Evolutionary conservation across 2,888 invertebrate genomes (phyloP).

Genomic region (Drosophila nigritarsus): DNA sequence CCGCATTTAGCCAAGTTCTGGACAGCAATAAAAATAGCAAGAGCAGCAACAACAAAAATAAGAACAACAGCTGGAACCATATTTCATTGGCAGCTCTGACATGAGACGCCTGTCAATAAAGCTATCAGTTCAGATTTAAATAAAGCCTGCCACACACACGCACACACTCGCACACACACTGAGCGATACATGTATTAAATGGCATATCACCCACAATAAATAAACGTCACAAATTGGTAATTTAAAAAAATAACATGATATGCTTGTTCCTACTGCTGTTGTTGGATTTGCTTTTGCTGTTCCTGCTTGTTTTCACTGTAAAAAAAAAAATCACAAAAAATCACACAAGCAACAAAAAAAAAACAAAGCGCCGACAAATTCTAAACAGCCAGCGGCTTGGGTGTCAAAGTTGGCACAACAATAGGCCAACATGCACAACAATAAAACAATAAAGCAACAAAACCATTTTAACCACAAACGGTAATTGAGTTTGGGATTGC

Average conservation of each 20-base stretch:
- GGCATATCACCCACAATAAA: constrained; percentile 63
- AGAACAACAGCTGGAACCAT: constrained; percentile 43
- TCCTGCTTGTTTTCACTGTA: constrained; percentile 34
- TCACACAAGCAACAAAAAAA: background rate
- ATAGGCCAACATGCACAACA: constrained; percentile 28
- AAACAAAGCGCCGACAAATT: constrained; percentile 39
- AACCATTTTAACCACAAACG: constrained; percentile 44
- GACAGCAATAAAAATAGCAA: constrained; percentile 7
- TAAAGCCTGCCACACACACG: constrained; percentile 31
- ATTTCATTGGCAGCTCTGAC: constrained; percentile 72
- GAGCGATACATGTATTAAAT: constrained; percentile 21
- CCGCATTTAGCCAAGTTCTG: constrained; percentile 50
- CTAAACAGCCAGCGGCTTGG: constrained; percentile 56
- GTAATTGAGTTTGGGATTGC: constrained; percentile 42
- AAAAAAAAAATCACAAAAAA: constrained; percentile 5
- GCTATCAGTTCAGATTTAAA: constrained; percentile 60
- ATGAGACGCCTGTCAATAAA: constrained; percentile 74
- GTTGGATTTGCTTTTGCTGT: constrained; percentile 22
- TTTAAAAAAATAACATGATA: constrained; percentile 58
- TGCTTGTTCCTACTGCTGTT: constrained; percentile 29
- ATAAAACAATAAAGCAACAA: constrained; percentile 17
- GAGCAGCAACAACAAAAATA: background rate
- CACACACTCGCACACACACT: constrained; percentile 9
- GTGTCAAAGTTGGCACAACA: constrained; percentile 68
- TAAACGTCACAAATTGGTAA: constrained; percentile 76